Conservation (phyloP, 1,140 invertebrate species). For the Rhopalosiphum maidis region DNA sequence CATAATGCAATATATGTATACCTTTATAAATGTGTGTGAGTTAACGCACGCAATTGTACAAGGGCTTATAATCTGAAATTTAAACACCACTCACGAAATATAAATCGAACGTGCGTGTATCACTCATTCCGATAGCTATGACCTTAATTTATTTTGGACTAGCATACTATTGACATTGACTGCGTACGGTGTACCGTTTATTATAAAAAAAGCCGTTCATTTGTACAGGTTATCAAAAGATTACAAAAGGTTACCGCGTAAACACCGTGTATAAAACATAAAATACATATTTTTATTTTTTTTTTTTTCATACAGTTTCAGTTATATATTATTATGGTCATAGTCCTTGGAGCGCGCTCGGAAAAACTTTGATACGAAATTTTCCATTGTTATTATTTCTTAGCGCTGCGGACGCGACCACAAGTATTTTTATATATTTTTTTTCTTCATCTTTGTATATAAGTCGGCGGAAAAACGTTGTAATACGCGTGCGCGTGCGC, state of each 20-base stretch:
- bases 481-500: neutral
- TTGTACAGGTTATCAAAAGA: neutral
- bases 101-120: neutral
- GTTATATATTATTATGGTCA: neutral
- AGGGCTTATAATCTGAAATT: constrained; percentile 6
- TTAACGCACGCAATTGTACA: neutral
- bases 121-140: neutral
- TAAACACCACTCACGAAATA: neutral
- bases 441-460: neutral
- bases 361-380: neutral
- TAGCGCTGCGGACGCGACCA: neutral
- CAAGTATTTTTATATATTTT: neutral
- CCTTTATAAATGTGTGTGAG: neutral
- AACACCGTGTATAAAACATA: neutral
- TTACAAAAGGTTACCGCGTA: neutral
- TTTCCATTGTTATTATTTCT: neutral
- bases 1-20: neutral
- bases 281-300: neutral
- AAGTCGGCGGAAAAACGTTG: neutral
- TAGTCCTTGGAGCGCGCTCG: neutral
- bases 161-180: constrained; percentile 15
- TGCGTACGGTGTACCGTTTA: neutral
- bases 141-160: constrained; percentile 31
- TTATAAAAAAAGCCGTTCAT: neutral
- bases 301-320: neutral